Evolutionary conservation across 2,888 invertebrate genomes (phyloP), one percentile per base, ranked within the genome.

Genomic region (Drosophila sordidapex): DNA sequence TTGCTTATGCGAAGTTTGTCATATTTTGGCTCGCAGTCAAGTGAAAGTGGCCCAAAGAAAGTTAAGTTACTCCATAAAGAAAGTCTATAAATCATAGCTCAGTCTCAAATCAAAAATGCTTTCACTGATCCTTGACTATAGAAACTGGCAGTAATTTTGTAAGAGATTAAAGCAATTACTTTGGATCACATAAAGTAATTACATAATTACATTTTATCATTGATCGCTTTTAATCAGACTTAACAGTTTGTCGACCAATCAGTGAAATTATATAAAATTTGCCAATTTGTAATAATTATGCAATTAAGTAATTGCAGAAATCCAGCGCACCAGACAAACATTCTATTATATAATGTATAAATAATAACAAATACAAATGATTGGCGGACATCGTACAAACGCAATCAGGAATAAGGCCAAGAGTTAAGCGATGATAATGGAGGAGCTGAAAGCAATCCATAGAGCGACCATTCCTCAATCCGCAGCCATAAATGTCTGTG

Each of bases 341-440:
- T 8, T 1, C 31, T 2, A 4, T 25, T 15, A 46, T 36, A 18
- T 33, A 40, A 49, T 11, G 36, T 38, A 21, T 5, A 36, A 7
- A 38, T 49, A 35, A 15, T 35, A 35, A 8, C 5, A 33, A n/a
- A 21, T 49, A 21, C 25, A 49, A 69, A 64, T 66, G 40, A 53
- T 46, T 59, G 35, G 29, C 62, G 35, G 21, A 66, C 51, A 75
- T n/a, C 7, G 54, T 36, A 52, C 36, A 57, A 48, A 68, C 35
- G 38, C n/a, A 52, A 52, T 59, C 46, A 43, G 33, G 21, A 56
- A 60, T 43, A 40, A 13, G 58, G 49, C 53, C 40, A 64, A 58
- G 68, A 58, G 64, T 68, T 65, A 62, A 61, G 61, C 73, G 68
- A 54, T 68, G 64, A 73, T 58, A 61, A 49, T 49, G 61, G 29